Conservation (phyloP, 2,888 invertebrate genomes). For the Beris chalybata region DNA sequence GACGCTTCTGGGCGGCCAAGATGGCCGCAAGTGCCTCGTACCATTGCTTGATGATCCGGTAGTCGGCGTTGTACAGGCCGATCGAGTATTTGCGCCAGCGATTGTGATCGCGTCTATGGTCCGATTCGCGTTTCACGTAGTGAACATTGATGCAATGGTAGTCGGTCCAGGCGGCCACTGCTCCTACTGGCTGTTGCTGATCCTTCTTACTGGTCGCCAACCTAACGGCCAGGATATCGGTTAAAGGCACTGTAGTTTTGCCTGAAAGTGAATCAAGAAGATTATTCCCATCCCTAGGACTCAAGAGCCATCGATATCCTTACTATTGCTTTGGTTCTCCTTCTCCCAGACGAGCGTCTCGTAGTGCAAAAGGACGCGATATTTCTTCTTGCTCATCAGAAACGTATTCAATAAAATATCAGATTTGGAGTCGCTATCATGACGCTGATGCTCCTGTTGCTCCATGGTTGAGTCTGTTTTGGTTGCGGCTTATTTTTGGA, state of each 20-base stretch:
- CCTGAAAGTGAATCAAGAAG: conserved; percentile 49
- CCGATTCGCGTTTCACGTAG: conserved; percentile 58
- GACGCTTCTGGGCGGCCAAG: conserved; percentile 57
- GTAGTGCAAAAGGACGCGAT: conserved; percentile 65
- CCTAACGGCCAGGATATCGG: conserved; percentile 60
- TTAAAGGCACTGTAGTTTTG: conserved; percentile 60
- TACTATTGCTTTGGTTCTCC: conserved; percentile 58
- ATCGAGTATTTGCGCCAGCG: conserved; percentile 63
- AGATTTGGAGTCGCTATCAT: neutral
- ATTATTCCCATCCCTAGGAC: neutral
- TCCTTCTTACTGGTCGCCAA: conserved; percentile 37
- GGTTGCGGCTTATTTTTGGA: too few species aligned
- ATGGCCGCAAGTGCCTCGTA: conserved; percentile 61
- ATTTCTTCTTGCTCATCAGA: conserved; percentile 63
- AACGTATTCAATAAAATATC: conserved; percentile 61
- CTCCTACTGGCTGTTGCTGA: neutral
- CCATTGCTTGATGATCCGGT: conserved; percentile 65
- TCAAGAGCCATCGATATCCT: conserved; percentile 46
- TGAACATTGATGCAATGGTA: conserved; percentile 63
- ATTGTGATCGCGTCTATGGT: conserved; percentile 59
- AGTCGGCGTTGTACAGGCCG: conserved; percentile 63
- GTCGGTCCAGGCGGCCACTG: conserved; percentile 40
- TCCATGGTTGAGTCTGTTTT: too few species aligned
- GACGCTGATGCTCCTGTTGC: too few species aligned
- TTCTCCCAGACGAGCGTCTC: conserved; percentile 67